Evolutionary conservation across 2,113 vertebrate genomes (phyloP), one percentile per base, ranked within the genome.

Genomic region (Sinocyclocheilus rhinocerous): DNA sequence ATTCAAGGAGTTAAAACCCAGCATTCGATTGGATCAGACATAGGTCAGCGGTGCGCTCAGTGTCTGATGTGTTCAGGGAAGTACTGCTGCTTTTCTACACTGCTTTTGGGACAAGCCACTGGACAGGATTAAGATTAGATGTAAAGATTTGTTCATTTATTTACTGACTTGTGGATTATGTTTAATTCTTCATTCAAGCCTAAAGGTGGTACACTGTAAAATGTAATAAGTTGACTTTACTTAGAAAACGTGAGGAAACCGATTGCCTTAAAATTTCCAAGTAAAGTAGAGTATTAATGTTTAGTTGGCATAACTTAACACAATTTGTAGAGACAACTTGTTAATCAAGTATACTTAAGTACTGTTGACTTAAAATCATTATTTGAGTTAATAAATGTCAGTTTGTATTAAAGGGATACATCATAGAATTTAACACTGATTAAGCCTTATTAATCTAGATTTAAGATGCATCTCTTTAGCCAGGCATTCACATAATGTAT

Each of bases 1-100:
- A 93, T 89, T 78, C 89, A 85, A 87, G 89, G 88, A 90, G 90
- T 91, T 89, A 87, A 92, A 91, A 94, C 92, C 89, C 87, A 89
- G 91, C 90, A 88, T 89, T 92, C 90, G 91, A 83, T 89, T 87
- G 67, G 84, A 81, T 86, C 89, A 89, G 89, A 89, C 88, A 63
- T 76, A 92, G 87, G 92, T 88, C 88, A 90, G 87, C 88, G 79
- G 88, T 77, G 85, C 85, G 88, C 78, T 89, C 75, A 83, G 85
- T 90, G 88, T 85, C 84, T 76, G 85, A 85, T 85, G 75, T 90
- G 85, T 87, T 83, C 8, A 81, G 83, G 85, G 90, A 67, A 73
- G 76, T 70, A 73, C 69, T 36, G 48, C 65, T 75, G 48, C 83
- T 86, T 75, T 86, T 84, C 76, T 75, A 29, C 36, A 69, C 65